Evolutionary conservation across 2,113 vertebrate species (phyloP), one percentile per base, ranked within the genome.

Genomic region (Todiramphus chloris): DNA sequence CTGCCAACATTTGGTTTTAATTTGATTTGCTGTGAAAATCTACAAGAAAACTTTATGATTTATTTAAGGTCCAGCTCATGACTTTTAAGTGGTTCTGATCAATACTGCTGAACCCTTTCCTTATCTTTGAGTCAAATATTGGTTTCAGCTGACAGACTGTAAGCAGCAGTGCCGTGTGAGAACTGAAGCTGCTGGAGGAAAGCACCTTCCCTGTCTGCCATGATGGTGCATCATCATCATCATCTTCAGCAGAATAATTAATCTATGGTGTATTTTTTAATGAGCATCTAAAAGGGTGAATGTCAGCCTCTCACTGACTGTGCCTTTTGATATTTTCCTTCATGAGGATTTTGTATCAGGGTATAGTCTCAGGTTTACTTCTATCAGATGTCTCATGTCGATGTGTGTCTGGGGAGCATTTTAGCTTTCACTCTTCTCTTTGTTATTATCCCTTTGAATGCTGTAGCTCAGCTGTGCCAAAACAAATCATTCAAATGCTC

Each of bases 221-320:
- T 25, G 63, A 50, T 7, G 44, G 16, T 15, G 39, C 44, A 6
- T 13, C 4, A 1, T 25, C 2, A 0, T 48, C 2, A 0, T 43
- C 2, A 0, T 48, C 44, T 55, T 51, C 62, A 62, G 69, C 51
- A 72, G 68, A 48, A 6, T 4, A 73, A 55, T 24, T 46, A 8
- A 74, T 24, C 39, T 10, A 16, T 13, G 37, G 19, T 43, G 48
- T n/a, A 5, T n/a, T 76, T 67, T 72, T 72, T 56, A 56, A 79
- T 25, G 10, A 39, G 35, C 21, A 10, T 4, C 23, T 23, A 17
- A 64, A 48, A 59, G 62, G 56, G 33, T 17, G 55, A 11, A 30
- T 8, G 33, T 41, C 1, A 2, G 46, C 20, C 30, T 69, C n/a
- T 62, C 11, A 6, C 35, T 56, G 35, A 18, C 69, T 66, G 33